Conservation (phyloP, 2,113 vertebrate species). For the Grallaria varia region DNA sequence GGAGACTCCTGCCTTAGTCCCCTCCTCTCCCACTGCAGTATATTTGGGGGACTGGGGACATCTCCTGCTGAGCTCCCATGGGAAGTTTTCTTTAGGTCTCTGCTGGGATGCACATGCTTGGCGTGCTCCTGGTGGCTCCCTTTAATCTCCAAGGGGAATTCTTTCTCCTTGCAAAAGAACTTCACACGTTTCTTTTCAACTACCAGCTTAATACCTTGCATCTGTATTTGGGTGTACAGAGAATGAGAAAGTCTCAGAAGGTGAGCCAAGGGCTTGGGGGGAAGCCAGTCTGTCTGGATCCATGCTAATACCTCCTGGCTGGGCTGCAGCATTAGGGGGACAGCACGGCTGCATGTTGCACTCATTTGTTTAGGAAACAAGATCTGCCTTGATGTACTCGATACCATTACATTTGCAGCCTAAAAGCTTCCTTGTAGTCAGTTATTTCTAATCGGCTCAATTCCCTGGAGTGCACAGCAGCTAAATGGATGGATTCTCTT, state of each 20-base stretch:
- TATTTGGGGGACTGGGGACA: not conserved
- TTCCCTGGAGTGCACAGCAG: conserved; percentile 31
- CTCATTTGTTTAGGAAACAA: conserved; percentile 60
- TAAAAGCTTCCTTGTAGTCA: conserved; percentile 61
- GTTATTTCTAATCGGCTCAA: conserved; percentile 49
- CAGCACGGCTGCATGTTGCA: conserved; percentile 25
- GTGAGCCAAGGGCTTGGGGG: conserved; percentile 48
- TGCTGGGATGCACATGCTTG: not conserved
- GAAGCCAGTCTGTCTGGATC: conserved; percentile 26
- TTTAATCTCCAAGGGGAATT: conserved; percentile 6
- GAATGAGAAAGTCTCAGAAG: conserved; percentile 4
- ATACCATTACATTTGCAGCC: conserved; percentile 50
- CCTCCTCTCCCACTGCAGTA: not conserved
- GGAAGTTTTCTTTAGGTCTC: not conserved
- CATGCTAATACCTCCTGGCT: conserved; percentile 13
- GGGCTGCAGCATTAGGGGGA: conserved; percentile 2
- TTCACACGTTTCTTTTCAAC: not conserved
- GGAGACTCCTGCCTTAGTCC: not conserved
- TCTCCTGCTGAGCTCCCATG: not conserved
- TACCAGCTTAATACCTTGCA: not conserved
- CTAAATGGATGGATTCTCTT: conserved; percentile 47
- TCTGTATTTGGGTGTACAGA: conserved; percentile 7
- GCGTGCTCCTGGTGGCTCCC: not conserved
- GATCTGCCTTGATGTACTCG: conserved; percentile 56
- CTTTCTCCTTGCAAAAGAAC: not conserved